A percentile compares a stretch with the other conserved stretches of the same genome.
phyloP scores from a whole-genome alignment of 2,113 vertebrate species.

The Eclectus roratus region DNA sequence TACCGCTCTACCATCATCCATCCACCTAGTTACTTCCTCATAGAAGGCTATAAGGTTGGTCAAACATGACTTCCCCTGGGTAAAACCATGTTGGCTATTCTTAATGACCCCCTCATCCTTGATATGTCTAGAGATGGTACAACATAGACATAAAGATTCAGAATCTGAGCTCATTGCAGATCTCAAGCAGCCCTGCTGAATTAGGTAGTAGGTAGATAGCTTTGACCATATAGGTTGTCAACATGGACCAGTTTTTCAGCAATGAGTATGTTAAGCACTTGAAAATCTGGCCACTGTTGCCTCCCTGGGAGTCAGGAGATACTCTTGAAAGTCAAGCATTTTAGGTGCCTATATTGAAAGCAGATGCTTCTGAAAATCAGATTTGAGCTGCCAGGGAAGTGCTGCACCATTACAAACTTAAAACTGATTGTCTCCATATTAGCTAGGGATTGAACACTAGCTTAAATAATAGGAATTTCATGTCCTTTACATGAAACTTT shows the following conservation, averaged over 20 bases:
- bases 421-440: background rate
- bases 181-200: background rate
- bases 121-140: too few species aligned
- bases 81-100: too few species aligned
- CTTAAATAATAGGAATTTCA: background rate
- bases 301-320: background rate
- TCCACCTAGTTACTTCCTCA: too few species aligned
- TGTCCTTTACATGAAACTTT: background rate
- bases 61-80: too few species aligned
- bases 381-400: background rate
- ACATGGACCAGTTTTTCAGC: slow-evolving; percentile 43
- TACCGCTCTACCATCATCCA: too few species aligned
- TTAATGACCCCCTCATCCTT: too few species aligned
- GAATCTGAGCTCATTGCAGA: background rate
- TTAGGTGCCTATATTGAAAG: background rate
- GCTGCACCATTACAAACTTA: background rate
- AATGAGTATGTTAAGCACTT: background rate
- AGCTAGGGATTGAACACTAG: background rate
- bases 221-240: background rate
- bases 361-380: background rate
- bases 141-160: background rate
- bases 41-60: too few species aligned
- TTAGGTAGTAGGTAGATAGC: background rate
- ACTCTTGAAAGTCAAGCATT: background rate
- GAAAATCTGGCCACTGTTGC: slow-evolving; percentile 23